Evolutionary conservation across 1,140 invertebrate species (phyloP), one percentile per base, ranked within the genome.

Genomic region (Drosophila equinoxialis): DNA sequence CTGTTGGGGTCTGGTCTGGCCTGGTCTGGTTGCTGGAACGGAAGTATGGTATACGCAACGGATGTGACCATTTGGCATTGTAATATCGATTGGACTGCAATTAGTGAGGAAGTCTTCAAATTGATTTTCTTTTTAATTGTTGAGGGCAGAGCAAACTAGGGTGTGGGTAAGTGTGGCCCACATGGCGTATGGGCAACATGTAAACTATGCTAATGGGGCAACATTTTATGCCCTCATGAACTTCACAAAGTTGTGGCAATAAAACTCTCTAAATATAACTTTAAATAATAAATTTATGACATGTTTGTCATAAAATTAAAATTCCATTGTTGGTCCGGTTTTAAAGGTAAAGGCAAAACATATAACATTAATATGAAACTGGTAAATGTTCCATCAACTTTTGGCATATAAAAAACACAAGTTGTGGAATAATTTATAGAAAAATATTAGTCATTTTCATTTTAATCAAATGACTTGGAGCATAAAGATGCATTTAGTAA

Each of bases 21-120:
- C 37, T 4, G 37, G 11, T 39, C 37, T 13, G 37, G 11, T 39
- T 39, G 37, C 11, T 11, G 37, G 37, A 76, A 74, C 65, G 65
- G 65, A 63, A 48, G 30, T 61, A 37, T 45, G 14, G 7, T 23
- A 33, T 26, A 48, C 41, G 71, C 48, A 74, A 60, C 84, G 83
- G 83, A 86, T 83, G 83, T 77, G 79, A 70, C 79, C 82, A 67
- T 78, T 85, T 69, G 71, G 30, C 69, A 67, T 68, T 60, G 69
- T 68, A 69, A 68, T 65, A 79, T 78, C 20, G 60, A 51, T 51
- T 51, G 45, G 45, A 51, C 58, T 55, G 79, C 83, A 86, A 86
- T 87, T 79, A 86, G 75, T 70, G 68, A 26, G 63, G 69, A 69
- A 75, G 33, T 62, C 64, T 75, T 75, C 57, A 57, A 71, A 45